Conservation (phyloP, 92 coral and sea anemone species). For the Phenganax marumi region DNA sequence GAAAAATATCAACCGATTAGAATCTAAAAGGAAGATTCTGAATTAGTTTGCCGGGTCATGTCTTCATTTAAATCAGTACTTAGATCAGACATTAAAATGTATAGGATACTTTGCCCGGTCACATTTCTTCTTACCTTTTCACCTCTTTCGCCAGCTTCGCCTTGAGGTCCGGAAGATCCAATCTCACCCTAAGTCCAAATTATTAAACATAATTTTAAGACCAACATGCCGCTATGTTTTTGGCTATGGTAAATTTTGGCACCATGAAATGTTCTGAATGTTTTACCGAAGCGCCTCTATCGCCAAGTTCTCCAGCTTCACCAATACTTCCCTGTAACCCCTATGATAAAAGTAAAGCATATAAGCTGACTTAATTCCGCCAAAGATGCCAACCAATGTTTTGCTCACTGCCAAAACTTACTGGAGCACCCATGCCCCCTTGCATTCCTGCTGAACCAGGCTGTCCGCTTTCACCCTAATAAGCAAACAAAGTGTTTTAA, state of each 20-base stretch:
- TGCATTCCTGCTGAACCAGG: not conserved
- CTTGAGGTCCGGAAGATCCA: constrained; percentile 28
- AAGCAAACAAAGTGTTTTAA: not conserved
- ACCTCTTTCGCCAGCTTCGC: constrained; percentile 29
- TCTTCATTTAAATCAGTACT: too few relatives aligned
- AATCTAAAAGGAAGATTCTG: not conserved
- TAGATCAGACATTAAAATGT: too few relatives aligned
- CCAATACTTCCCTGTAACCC: constrained; percentile 17
- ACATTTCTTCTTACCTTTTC: not conserved
- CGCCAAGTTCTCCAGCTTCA: constrained; percentile 21
- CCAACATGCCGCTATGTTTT: not conserved
- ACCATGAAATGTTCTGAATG: not conserved
- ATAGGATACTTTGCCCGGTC: too few relatives aligned
- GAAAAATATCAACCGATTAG: not conserved
- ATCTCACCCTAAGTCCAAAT: constrained; percentile 18
- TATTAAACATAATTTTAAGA: not conserved
- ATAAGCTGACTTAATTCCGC: not conserved
- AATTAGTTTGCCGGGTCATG: too few relatives aligned
- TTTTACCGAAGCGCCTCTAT: constrained; percentile 22
- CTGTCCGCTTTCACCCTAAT: constrained; percentile 5
- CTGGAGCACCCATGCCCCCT: constrained; percentile 4
- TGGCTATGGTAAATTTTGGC: not conserved
- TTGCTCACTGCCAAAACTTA: not conserved
- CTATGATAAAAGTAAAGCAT: not conserved
- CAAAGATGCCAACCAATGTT: not conserved